Conservation (phyloP, 2,888 invertebrate species). For the Liposcelis brunnea region DNA sequence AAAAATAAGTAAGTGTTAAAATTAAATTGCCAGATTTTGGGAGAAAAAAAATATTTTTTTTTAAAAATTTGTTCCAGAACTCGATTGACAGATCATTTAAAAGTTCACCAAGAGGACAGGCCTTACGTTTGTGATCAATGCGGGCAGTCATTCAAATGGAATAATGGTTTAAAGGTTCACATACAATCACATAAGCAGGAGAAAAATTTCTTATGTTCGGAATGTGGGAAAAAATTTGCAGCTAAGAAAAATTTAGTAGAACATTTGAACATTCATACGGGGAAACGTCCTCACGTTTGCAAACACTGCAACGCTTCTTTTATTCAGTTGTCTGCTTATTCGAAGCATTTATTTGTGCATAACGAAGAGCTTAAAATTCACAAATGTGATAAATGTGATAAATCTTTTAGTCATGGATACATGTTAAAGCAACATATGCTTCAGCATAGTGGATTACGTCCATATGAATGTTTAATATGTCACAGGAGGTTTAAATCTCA, state of each 20-base stretch:
- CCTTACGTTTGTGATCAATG: conserved; percentile 1
- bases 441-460: background rate
- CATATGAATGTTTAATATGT: background rate
- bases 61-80: background rate
- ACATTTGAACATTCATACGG: conserved; percentile 1
- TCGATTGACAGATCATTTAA: background rate
- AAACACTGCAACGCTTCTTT: background rate
- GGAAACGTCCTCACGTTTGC: background rate
- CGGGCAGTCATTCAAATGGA: background rate
- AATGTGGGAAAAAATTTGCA: conserved; percentile 3
- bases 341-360: background rate
- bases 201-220: background rate
- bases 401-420: background rate
- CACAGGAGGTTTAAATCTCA: background rate
- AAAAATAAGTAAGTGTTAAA: conserved; percentile 1
- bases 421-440: background rate
- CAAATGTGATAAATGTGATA: conserved; percentile 2
- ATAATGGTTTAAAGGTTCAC: background rate
- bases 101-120: background rate
- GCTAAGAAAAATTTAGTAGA: background rate
- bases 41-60: too few relatives aligned
- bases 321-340: background rate
- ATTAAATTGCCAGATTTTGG: conserved; percentile 1
- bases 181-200: background rate
- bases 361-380: background rate